Evolutionary conservation across 2,113 vertebrate genomes (phyloP), one percentile per base, ranked within the genome.

Genomic region (Condylura cristata): DNA sequence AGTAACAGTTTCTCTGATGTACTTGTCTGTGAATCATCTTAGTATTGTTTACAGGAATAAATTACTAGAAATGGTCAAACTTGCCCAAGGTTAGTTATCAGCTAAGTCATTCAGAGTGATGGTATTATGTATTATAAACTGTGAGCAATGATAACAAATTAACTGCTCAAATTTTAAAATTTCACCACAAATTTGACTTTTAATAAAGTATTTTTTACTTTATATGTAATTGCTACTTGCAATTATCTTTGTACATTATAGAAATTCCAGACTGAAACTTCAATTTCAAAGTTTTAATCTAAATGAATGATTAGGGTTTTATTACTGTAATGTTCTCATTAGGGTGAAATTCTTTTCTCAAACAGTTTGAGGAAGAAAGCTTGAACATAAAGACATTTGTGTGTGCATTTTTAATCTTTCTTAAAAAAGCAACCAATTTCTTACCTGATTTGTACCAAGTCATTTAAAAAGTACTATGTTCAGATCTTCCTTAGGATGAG

Each of bases 311-410:
- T 32, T 30, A 58, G 13, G 8, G 6, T 34, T 87, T 70, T 93
- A 51, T 63, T 37, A 41, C 22, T 41, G 8, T 84, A 37, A 32
- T 41, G 16, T 87, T 34, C 22, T 71, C 71, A 70, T 78, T 46
- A 74, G 87, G 1, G 41, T 90, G 17, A 76, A 93, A 89, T 13
- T 30, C n/a, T 95, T 95, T 87, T 75, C 75, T 80, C 22, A 61
- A 89, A 68, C 4, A 87, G 75, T 85, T 96, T 92, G 48, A 34
- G 32, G 53, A 28, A 76, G 68, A 78, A 82, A 8, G 4, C 22
- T 92, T 48, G 16, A 83, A 66, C 66, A 16, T 88, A 79, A 84
- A 75, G 18, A 93, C 6, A 0, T 83, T 7, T 11, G 17, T 41
- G 6, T 48, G 8, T 30, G 34, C 6, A 65, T 71, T 83, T 85